phyloP scores from a whole-genome alignment of 2,797 vertebrate species.

The Paguma larvata region DNA sequence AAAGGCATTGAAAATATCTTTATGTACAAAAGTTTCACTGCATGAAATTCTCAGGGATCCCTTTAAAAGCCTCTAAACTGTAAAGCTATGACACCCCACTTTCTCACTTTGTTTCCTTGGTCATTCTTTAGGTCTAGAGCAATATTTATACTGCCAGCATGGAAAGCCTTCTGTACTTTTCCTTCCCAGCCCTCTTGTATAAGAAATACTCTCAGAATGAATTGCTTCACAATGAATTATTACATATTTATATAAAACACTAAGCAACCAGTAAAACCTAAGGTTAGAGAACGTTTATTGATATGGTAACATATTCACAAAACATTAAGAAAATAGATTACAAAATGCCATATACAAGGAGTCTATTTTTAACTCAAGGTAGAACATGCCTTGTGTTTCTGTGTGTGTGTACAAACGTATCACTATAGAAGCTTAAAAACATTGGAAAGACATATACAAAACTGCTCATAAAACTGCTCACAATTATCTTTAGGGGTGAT shows the following conservation, averaged over 20 bases:
- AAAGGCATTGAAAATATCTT: slow-evolving; percentile 6
- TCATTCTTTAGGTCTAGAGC: background rate
- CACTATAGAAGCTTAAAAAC: background rate
- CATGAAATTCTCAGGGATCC: background rate
- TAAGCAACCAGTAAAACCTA: slow-evolving; percentile 5
- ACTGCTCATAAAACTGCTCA: background rate
- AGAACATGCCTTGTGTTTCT: background rate
- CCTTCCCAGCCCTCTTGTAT: background rate
- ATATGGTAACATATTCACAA: slow-evolving; percentile 19
- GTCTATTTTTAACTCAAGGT: background rate
- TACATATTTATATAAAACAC: slow-evolving; percentile 29
- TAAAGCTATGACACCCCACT: background rate
- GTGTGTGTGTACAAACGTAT: background rate
- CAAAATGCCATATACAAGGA: slow-evolving; percentile 51
- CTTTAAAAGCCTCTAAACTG: background rate
- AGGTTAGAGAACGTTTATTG: slow-evolving; percentile 69
- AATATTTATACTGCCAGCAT: fast-evolving
- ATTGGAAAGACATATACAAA: background rate
- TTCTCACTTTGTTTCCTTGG: background rate
- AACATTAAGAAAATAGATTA: slow-evolving; percentile 53
- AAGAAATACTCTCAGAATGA: background rate
- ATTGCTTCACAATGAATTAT: slow-evolving; percentile 3
- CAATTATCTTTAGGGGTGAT: background rate
- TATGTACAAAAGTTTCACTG: background rate
- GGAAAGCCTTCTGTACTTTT: background rate